Evolutionary conservation across 1,140 invertebrate genomes (phyloP), one percentile per base, ranked within the genome.

Genomic region (Acyrthosiphon pisum): DNA sequence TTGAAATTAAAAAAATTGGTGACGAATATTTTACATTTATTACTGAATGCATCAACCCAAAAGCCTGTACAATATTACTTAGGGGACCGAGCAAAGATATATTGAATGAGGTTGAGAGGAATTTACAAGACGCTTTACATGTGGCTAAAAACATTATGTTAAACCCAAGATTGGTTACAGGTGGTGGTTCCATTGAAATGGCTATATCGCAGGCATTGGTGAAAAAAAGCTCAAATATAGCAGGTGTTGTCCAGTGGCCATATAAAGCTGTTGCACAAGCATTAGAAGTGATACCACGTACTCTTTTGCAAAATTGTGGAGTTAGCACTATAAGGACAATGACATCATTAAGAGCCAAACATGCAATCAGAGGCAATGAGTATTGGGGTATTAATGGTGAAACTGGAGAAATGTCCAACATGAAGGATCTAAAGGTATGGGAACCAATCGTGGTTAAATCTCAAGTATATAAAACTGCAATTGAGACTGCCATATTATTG

Each of bases 21-120:
- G 98, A 98, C 94, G 98, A 99, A 94, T 99, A 99, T 95, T 99
- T 99, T 95, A 98, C 98, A 23, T 99, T 98, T 95, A 96, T 99
- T 89, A 98, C 98, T 0, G 97, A 99, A 94, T 99, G 99, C 95
- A 98, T 98, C 95, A 97, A 99, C 95, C 99, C 99, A 6, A 99
- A 99, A 97, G 99, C 99, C 18, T 99, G 99, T 95, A 99, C 99
- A 3, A 99, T 99, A 94, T 95, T 99, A 91, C 95, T 99, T 44
- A 96, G 99, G 90, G 99, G 99, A 46, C 98, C 99, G 41, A 99
- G 98, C 94, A 99, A 99, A 96, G 99, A 99, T 95, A 97, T 99
- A 91, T 96, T 99, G 44, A 99, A 99, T 95, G 99, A 99, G 96
- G 98, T 99, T 37, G 99, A 99, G 95, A 97, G 99, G 93, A 99